These are phyloP conservation scores for Lasioglossum baleicum DNA, from an alignment of 1,140 invertebrate species.

Conservation along the genomic window DNA sequence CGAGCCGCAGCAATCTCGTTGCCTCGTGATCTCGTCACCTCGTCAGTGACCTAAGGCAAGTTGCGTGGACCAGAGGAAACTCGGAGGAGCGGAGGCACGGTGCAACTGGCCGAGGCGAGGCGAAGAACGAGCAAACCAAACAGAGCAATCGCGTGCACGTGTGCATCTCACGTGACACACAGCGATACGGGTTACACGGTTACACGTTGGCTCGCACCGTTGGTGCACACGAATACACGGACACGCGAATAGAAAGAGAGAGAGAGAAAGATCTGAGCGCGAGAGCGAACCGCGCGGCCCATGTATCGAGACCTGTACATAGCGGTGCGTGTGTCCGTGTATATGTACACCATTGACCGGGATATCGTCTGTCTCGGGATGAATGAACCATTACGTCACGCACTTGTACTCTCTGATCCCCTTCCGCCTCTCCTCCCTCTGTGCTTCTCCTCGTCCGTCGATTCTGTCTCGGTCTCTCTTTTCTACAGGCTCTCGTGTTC, in stretches of 20 bases:
- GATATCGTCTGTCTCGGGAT: slow-evolving; percentile 77
- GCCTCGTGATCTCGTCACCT: neutral
- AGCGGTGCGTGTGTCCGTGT: slow-evolving; percentile 27
- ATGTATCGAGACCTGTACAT: neutral
- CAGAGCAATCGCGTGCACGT: slow-evolving; percentile 16
- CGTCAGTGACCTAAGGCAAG: neutral
- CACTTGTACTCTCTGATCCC: slow-evolving; percentile 74
- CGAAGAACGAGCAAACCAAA: slow-evolving; percentile 39
- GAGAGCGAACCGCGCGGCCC: neutral
- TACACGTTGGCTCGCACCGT: neutral
- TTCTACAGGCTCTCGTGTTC: slow-evolving; percentile 54
- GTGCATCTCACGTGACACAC: slow-evolving; percentile 38
- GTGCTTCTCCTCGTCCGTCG: slow-evolving; percentile 33
- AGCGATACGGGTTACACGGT: no score
- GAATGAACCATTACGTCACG: slow-evolving; percentile 79
- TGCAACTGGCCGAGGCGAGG: slow-evolving; percentile 20
- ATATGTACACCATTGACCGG: slow-evolving; percentile 76
- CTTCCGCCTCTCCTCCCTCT: slow-evolving; percentile 53
- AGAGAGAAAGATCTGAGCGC: no score
- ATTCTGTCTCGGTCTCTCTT: slow-evolving; percentile 50
- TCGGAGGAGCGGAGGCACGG: neutral
- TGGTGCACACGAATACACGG: neutral
- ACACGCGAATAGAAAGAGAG: neutral
- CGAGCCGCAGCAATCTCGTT: no score
- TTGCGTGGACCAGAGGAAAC: neutral